These are phyloP conservation scores for Otis tarda DNA, from an alignment of 2,113 vertebrate genomes.

Conservation along the genomic window DNA sequence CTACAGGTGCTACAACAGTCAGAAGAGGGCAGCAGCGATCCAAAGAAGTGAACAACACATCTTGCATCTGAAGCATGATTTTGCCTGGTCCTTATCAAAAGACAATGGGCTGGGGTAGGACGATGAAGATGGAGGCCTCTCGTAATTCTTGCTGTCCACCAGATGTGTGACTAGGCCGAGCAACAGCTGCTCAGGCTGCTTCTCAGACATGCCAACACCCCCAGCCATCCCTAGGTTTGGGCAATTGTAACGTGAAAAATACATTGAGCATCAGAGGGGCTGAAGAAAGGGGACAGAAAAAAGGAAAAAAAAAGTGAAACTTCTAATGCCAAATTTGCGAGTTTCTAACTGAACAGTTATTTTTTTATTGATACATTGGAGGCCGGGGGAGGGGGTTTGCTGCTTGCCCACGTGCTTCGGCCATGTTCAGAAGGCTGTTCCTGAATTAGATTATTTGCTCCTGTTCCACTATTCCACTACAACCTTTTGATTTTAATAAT, in stretches of 20 bases:
- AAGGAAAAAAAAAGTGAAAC: not conserved
- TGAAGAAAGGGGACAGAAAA: not conserved
- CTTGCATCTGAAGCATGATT: not conserved
- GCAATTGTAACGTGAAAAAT: not conserved
- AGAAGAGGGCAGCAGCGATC: slow-evolving; percentile 46
- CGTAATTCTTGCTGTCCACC: not conserved
- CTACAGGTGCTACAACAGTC: not conserved
- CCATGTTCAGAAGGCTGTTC: not conserved
- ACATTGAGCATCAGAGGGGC: not conserved
- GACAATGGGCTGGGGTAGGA: not conserved
- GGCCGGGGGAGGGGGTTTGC: rapidly evolving
- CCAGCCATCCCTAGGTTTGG: not conserved
- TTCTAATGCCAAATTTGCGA: not conserved
- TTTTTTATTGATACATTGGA: not conserved
- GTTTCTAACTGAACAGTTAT: not conserved
- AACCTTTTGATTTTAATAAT: not conserved
- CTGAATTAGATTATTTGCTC: not conserved
- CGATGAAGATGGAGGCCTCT: not conserved
- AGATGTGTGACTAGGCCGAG: rapidly evolving
- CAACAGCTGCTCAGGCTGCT: not conserved
- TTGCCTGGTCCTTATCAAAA: not conserved
- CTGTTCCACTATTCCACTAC: not conserved
- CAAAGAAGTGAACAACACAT: not conserved
- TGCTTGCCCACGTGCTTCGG: no score
- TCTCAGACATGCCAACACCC: not conserved